Conservation (phyloP, 23 tunicate genomes). For the Trididemnum clinides region DNA sequence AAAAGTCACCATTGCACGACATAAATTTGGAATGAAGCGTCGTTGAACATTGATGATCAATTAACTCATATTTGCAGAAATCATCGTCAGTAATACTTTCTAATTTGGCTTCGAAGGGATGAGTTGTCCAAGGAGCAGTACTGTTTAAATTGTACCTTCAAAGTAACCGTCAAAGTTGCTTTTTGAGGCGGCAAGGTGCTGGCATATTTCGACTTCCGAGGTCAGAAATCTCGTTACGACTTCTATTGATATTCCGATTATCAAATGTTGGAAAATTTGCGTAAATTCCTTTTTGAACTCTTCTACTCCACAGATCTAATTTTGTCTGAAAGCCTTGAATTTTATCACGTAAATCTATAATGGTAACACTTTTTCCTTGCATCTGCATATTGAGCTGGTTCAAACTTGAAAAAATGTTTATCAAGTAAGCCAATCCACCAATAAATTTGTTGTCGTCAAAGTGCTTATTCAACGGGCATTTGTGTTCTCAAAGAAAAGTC, state of each 20-base stretch:
- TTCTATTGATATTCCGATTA: not conserved
- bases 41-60: constrained; percentile 10
- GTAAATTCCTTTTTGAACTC: too few relatives aligned
- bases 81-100: constrained; percentile 24
- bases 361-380: constrained; percentile 20
- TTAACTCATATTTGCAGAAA: not conserved
- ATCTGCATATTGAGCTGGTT: constrained; percentile 20
- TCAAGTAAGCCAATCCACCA: constrained; percentile 22
- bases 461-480: constrained; percentile 5
- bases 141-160: not conserved
- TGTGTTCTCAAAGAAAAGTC: constrained; percentile 23
- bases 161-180: constrained; percentile 16
- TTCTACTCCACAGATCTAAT: too few relatives aligned
- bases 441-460: constrained; percentile 2
- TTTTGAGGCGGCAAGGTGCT: constrained; percentile 9
- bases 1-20: not conserved
- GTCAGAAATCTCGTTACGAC: not conserved
- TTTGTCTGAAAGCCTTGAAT: too few relatives aligned
- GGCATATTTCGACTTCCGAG: constrained; percentile 8
- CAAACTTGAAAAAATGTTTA: constrained; percentile 9
- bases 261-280: not conserved
- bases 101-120: not conserved
- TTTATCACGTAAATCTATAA: constrained; percentile 13
- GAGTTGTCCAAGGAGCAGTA: not conserved
- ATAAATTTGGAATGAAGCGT: constrained; percentile 11